These are phyloP conservation scores for Nowickia ferox DNA, from an alignment of 2,888 invertebrate genomes.

Conservation along the genomic window DNA sequence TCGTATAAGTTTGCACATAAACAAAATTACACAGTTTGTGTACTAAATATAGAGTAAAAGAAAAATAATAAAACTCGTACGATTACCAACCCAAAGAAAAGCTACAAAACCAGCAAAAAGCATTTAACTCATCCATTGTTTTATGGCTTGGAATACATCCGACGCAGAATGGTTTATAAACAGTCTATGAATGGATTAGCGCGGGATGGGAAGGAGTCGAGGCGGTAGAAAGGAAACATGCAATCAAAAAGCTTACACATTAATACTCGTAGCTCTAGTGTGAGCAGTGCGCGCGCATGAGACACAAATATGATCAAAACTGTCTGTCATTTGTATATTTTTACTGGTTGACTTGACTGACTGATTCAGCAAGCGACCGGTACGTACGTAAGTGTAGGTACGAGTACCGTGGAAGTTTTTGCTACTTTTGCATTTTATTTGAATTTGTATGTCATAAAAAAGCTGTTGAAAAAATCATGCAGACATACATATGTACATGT, in stretches of 20 bases:
- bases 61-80: conserved; percentile 25
- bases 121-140: conserved; percentile 54
- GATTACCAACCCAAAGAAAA: conserved; percentile 4
- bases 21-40: conserved; percentile 22
- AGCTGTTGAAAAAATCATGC: conserved; percentile 40
- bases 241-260: conserved; percentile 29
- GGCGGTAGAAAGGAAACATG: conserved; percentile 2
- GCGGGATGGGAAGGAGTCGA: neutral
- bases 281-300: conserved; percentile 59
- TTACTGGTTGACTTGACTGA: conserved; percentile 52
- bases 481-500: conserved; percentile 19
- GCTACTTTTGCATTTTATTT: conserved; percentile 21
- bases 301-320: conserved; percentile 44
- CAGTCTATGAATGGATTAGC: conserved; percentile 43
- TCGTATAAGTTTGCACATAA: neutral
- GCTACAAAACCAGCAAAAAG: conserved; percentile 30
- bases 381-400: neutral
- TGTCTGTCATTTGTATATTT: conserved; percentile 29
- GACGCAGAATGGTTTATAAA: conserved; percentile 23
- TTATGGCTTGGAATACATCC: conserved; percentile 34
- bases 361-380: conserved; percentile 33
- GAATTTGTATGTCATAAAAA: conserved; percentile 18
- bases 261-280: neutral
- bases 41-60: conserved; percentile 3
- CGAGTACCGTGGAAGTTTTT: neutral